Base-by-base conservation (phyloP, 2,888 invertebrate genomes). In the Rhodophaea formosa region DNA sequence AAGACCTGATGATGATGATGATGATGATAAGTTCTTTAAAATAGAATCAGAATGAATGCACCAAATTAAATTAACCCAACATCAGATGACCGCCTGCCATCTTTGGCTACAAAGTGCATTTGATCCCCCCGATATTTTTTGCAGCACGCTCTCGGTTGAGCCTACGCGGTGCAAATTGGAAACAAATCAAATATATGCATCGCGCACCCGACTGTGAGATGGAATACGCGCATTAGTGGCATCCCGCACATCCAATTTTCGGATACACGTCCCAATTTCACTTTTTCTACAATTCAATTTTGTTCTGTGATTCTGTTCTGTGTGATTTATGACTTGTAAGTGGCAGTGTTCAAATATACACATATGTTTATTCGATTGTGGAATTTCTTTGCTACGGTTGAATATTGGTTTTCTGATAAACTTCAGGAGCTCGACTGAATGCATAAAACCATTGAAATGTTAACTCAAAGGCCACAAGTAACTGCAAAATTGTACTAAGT, bases 111-210 rank as follows among this genome's bases (percentile, higher is more conserved):
- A 67, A 69, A 23, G 68, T 71, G 67, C 67, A 72, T 66, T 72
- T 75, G 71, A 82, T 77, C 72, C 72, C 58, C 58, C 61, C 71
- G 73, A 75, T 75, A 74, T 79, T 82, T 84, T 86, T 84, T 79
- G 73, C 71, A 65, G 73, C 72, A 74, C 77, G 73, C 69, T 66
- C 65, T 51, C 63, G 62, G 63, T 59, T 63, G 68, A 72, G 72
- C 70, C 67, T 70, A 80, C 75, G 74, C 73, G 75, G 79, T 80
- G 84, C 82, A 83, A 85, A 86, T 86, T 86, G 85, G 82, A 84
- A 86, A 86, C 86, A 86, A 87, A 88, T 88, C 87, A 88, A 88
- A 88, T 88, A 88, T 88, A 88, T 88, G 86, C 86, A 86, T 83
- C 83, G 83, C 70, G 74, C 85, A 80, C 76, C 77, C 82, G 80